Conservation (phyloP, 1,140 invertebrate genomes). For the Neomicropteryx cornuta region DNA sequence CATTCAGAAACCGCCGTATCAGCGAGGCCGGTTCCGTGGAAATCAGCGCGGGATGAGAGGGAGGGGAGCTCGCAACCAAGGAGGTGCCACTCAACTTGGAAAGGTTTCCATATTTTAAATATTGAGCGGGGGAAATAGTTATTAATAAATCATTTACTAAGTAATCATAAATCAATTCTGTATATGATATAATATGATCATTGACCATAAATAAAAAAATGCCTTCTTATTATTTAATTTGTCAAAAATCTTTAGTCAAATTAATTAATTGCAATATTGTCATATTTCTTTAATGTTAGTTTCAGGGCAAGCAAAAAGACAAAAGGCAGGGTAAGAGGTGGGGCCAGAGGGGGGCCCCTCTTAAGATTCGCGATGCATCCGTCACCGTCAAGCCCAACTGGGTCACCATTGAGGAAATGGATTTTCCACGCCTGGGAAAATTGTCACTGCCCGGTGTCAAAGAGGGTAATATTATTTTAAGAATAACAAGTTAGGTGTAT, state of each 20-base stretch:
- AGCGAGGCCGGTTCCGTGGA: slow-evolving; percentile 74
- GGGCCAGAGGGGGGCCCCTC: slow-evolving; percentile 79
- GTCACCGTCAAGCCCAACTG: slow-evolving; percentile 94
- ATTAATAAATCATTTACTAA: too few species aligned
- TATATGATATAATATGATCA: too few species aligned
- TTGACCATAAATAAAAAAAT: too few species aligned
- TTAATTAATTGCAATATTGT: too few species aligned
- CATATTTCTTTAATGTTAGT: too few species aligned
- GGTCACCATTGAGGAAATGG: slow-evolving; percentile 98
- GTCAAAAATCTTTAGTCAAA: too few species aligned
- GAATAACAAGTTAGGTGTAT: too few species aligned
- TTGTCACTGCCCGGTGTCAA: slow-evolving; percentile 81
- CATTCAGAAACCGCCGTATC: slow-evolving; percentile 82
- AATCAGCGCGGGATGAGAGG: slow-evolving; percentile 73
- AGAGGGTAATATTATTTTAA: slow-evolving; percentile 76
- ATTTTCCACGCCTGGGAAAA: slow-evolving; percentile 91
- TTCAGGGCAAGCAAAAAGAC: slow-evolving; percentile 46
- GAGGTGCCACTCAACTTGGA: slow-evolving; percentile 53
- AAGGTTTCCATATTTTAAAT: too few species aligned
- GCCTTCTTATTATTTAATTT: too few species aligned
- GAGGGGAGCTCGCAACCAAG: slow-evolving; percentile 58
- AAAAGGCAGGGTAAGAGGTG: slow-evolving; percentile 65
- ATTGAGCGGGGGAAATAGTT: too few species aligned
- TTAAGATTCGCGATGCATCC: slow-evolving; percentile 94
- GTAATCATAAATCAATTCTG: too few species aligned